Conservation (phyloP, 2,797 vertebrate species). For the Anabacerthia variegaticeps region DNA sequence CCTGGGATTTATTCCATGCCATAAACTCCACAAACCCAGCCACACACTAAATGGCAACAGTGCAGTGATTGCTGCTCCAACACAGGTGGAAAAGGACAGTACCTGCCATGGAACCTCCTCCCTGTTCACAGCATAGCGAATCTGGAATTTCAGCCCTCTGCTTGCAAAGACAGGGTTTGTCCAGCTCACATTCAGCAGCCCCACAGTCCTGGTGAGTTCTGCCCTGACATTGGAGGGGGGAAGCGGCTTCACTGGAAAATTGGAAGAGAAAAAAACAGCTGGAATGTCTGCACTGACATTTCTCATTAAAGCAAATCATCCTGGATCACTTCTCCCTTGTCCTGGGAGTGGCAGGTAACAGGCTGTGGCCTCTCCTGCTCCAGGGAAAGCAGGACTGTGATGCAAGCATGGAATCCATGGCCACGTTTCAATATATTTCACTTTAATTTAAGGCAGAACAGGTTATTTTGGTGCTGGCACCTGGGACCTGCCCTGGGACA, state of each 20-base stretch:
- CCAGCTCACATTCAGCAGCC: slow-evolving; percentile 85
- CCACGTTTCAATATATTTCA: neutral
- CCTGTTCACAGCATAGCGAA: slow-evolving; percentile 75
- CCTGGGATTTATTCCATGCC: neutral
- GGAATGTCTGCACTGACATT: neutral
- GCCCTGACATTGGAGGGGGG: slow-evolving; percentile 80
- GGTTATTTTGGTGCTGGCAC: neutral
- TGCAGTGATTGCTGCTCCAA: neutral
- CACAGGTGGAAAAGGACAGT: neutral
- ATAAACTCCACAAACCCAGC: neutral
- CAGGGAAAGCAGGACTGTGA: neutral
- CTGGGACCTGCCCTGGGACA: neutral
- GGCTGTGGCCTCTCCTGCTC: neutral
- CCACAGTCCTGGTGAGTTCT: slow-evolving; percentile 75
- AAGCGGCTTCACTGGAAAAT: slow-evolving; percentile 86
- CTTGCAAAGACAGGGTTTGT: slow-evolving; percentile 75
- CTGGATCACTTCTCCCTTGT: neutral
- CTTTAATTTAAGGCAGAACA: neutral
- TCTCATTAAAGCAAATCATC: neutral
- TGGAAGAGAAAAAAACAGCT: neutral
- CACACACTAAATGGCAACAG: neutral
- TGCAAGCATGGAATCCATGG: neutral
- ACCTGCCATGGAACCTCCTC: slow-evolving; percentile 85
- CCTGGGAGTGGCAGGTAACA: neutral
- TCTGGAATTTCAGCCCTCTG: slow-evolving; percentile 81